Evolutionary conservation across 2,113 vertebrate genomes (phyloP).

Genomic region (Indri indri): DNA sequence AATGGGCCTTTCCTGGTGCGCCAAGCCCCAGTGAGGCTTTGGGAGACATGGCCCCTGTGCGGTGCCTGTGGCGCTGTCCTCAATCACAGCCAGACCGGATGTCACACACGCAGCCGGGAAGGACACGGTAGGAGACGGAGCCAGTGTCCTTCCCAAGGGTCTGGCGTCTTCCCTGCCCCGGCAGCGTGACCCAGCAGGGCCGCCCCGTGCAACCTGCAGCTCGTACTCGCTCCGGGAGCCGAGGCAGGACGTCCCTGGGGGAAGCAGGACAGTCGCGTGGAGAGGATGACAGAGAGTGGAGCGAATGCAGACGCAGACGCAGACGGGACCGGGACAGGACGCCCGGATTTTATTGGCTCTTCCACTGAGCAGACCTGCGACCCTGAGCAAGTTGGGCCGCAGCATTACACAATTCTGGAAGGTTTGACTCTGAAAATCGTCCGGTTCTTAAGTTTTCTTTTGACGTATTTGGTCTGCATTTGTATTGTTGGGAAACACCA

Average conservation of each 20-base stretch:
- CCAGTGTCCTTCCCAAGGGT: rapidly evolving
- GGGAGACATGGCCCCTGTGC: neutral
- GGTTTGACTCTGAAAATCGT: neutral
- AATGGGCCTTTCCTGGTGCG: neutral
- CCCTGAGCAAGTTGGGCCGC: neutral
- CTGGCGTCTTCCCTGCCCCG: neutral
- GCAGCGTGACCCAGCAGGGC: rapidly evolving
- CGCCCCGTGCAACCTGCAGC: rapidly evolving
- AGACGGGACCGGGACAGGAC: neutral
- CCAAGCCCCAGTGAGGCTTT: neutral
- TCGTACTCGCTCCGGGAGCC: neutral
- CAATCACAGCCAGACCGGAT: rapidly evolving
- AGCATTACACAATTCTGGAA: neutral
- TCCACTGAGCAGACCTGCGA: too few relatives aligned
- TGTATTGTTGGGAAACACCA: neutral
- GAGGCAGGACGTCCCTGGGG: neutral
- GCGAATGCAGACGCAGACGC: neutral
- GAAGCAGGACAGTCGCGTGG: too few relatives aligned
- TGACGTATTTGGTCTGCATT: neutral
- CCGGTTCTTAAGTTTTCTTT: neutral
- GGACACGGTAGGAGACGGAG: rapidly evolving
- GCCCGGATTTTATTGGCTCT: neutral
- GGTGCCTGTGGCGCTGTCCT: rapidly evolving
- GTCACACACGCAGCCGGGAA: too few relatives aligned
- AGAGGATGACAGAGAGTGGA: neutral